Base-by-base conservation (phyloP, 2,113 vertebrate species). In the Cyanistes caeruleus region DNA sequence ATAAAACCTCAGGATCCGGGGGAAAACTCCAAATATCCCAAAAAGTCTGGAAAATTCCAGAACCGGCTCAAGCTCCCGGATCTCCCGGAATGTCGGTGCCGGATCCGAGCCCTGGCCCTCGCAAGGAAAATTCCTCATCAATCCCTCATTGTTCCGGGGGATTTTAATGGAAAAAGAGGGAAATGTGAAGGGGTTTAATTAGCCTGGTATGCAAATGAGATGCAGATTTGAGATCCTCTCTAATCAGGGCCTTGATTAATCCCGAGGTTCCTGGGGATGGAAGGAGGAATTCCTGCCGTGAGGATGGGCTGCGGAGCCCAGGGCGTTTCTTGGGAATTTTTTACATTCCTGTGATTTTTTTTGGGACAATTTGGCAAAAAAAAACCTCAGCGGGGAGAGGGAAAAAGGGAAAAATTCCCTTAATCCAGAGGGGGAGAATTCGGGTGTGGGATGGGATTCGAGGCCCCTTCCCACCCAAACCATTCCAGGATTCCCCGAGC, bases 231-330 rank as follows among this genome's bases (percentile, higher is more conserved):
- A 44, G 67, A 24, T 27, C 15, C 2, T 64, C 55, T 70, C 63
- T 70, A 94, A 95, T 96, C 93, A 95, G 77, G 68, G 59, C 5
- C 3, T 64, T 97, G 95, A 96, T 97, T 84, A 78, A 11, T 22
- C 80, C 58, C 10, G 25, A 39, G 46, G 80, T 55, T 86, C 21
- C 62, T 44, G 68, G 73, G 49, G 89, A 2, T 43, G 59, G 83
- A n/a, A 87, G 91, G 13, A 65, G 87, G 23, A 44, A 64, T 85
- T 93, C 82, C 31, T 7, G 28, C 2, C 5, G 68, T 3, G 73
- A 77, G 84, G 73, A 69, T 7, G 33, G 30, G 53, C n/a, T 37
- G 52, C 75, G 62, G 64, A 79, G 52, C 70, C 21, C 3, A 49
- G 81, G 41, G 59, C 1, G 0, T 43, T 83, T 75, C 65, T 35